A percentile compares a stretch with the other conserved stretches of the same genome.
These are phyloP conservation scores for Helicoverpa assulta DNA, from an alignment of 2,888 invertebrate genomes.

Conservation along the genomic window DNA sequence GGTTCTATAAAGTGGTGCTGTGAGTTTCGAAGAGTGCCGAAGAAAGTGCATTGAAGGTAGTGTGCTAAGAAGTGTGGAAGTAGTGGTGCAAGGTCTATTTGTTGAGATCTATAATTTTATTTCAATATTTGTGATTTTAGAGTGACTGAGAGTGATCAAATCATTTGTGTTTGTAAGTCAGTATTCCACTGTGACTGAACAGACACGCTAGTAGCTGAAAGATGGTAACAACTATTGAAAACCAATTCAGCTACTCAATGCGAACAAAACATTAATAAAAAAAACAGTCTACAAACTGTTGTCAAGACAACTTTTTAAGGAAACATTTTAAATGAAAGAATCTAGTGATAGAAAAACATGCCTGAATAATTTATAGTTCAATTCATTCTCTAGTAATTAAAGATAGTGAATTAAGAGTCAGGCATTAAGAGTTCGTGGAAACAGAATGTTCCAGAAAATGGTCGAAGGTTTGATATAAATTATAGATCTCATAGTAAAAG, in stretches of 20 bases:
- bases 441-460: background rate
- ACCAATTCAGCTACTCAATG: conserved; percentile 4
- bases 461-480: conserved; percentile 61
- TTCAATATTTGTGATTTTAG: background rate
- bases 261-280: background rate
- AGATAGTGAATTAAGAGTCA: conserved; percentile 12
- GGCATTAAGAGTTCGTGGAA: background rate
- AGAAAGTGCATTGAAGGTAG: conserved; percentile 85
- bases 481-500: conserved; percentile 84
- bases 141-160: background rate
- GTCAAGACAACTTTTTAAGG: background rate
- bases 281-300: conserved; percentile 28
- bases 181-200: no score
- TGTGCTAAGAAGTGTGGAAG: conserved; percentile 88
- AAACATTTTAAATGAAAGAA: background rate
- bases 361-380: conserved; percentile 13
- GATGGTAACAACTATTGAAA: background rate
- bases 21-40: conserved; percentile 81
- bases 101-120: conserved; percentile 84
- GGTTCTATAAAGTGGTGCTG: conserved; percentile 78
- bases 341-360: conserved; percentile 42
- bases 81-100: conserved; percentile 86
- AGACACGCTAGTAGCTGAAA: background rate
- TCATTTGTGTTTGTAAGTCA: no score
- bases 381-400: conserved; percentile 30